Percentiles rank a stretch among this genome's conserved stretches.
Conservation (phyloP, 2,113 vertebrate species). For the Orthonyx spaldingii region DNA sequence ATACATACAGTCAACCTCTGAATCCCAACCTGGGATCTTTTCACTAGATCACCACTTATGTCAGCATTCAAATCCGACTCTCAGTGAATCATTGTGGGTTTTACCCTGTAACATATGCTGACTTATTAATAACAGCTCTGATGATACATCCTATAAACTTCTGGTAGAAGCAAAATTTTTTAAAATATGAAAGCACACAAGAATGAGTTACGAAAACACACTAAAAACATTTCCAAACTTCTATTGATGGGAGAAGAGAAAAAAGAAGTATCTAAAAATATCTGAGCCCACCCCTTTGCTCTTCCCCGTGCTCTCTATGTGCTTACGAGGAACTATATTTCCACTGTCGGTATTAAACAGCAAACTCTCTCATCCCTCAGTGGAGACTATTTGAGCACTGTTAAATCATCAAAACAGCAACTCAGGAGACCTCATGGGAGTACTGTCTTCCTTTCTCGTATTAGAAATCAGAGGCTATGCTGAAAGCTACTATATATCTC, state of each 20-base stretch:
- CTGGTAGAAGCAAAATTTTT: background rate
- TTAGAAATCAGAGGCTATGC: background rate
- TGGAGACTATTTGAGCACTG: background rate
- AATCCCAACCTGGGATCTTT: background rate
- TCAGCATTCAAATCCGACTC: background rate
- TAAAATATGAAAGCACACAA: background rate
- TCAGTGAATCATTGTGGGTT: background rate
- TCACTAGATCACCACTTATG: background rate
- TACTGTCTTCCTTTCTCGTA: conserved; percentile 8
- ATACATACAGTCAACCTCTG: background rate
- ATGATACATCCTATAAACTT: background rate
- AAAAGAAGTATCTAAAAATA: conserved; percentile 14
- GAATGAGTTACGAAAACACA: conserved; percentile 8
- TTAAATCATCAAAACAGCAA: background rate
- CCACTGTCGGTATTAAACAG: background rate
- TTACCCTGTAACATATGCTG: background rate
- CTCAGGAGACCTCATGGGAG: background rate
- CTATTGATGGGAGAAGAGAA: conserved; percentile 5
- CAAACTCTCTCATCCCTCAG: background rate
- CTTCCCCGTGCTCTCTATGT: background rate
- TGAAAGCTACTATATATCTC: conserved; percentile 14
- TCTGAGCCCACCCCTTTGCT: conserved; percentile 20
- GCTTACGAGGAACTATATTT: background rate
- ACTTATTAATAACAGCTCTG: background rate
- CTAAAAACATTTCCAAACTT: conserved; percentile 35